phyloP scores from a whole-genome alignment of 2,888 invertebrate genomes.

The Melinopterus prodromus region DNA sequence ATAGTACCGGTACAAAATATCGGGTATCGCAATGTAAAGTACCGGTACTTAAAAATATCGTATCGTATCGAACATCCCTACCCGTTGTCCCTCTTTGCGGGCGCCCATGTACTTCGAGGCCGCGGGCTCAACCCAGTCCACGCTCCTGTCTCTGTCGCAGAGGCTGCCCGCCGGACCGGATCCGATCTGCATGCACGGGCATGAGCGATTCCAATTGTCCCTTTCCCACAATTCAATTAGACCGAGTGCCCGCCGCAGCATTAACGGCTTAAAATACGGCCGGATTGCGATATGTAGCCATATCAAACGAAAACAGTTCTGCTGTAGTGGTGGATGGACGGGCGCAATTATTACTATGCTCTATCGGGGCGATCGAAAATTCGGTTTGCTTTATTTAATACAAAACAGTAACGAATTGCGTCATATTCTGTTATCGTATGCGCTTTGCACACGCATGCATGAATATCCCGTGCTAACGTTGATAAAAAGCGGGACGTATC shows the following conservation, averaged over 20 bases:
- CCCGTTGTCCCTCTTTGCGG: too few species aligned
- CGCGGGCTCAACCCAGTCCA: not conserved
- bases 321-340: not conserved
- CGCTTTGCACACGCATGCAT: too few species aligned
- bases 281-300: not conserved
- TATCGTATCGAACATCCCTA: too few species aligned
- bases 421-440: not conserved
- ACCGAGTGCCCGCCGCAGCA: conserved; percentile 12
- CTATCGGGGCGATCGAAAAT: not conserved
- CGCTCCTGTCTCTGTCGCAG: conserved; percentile 5
- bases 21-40: too few species aligned
- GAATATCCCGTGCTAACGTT: too few species aligned
- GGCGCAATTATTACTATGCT: not conserved
- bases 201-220: conserved; percentile 25
- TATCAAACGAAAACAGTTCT: conserved; percentile 5
- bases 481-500: too few species aligned
- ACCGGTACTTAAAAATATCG: too few species aligned
- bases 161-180: not conserved
- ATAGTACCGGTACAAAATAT: too few species aligned
- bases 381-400: not conserved
- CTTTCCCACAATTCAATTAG: conserved; percentile 26
- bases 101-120: not conserved
- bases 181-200: conserved; percentile 18
- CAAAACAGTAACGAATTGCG: not conserved
- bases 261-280: conserved; percentile 19